Evolutionary conservation across 1,140 invertebrate genomes (phyloP), one percentile per base, ranked within the genome.

Genomic region (Helicoverpa zea): DNA sequence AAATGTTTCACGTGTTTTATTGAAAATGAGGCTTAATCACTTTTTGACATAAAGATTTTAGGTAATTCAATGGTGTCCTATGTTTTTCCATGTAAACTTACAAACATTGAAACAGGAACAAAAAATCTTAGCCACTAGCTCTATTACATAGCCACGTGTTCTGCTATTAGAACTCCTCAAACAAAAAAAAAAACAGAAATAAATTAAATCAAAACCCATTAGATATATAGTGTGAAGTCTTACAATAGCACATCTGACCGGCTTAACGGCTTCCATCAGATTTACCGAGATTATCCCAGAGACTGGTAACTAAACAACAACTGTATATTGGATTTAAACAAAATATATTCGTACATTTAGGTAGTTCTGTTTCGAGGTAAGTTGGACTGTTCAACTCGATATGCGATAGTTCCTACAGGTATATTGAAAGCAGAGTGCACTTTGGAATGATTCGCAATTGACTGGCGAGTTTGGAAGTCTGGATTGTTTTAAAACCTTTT

Each of bases 251-350:
- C 84, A 86, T 86, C 81, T 83, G 80, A 56, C 58, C 64, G 52
- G 87, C 84, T 89, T 89, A 89, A 81, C 86, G 88, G 88, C 88
- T 89, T 88, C 87, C 83, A 52, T 85, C 83, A 88, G 87, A 89
- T 88, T 89, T 88, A 88, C 81, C 73, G 82, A 86, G 88, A 89
- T 89, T 88, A 88, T 88, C 88, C 88, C 9, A n/a, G 73, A 63
- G 73, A 76, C 73, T 61, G 66, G 58, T 81, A 63, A 63, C 74
- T 66, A 59, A 68, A 81, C 68, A 75, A 61, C 82, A 64, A 86
- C 74, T 80, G 58, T 63, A 49, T 76, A 76, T 76, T 76, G 82
- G 83, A 79, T 83, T 87, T 83, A 83, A 86, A 87, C 85, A 84
- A 80, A 72, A n/a, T n/a, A n/a, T 72, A 72, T 72, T 72, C 68